Base-by-base conservation (phyloP, 2,797 vertebrate species). In the Hippocampus kuda region DNA sequence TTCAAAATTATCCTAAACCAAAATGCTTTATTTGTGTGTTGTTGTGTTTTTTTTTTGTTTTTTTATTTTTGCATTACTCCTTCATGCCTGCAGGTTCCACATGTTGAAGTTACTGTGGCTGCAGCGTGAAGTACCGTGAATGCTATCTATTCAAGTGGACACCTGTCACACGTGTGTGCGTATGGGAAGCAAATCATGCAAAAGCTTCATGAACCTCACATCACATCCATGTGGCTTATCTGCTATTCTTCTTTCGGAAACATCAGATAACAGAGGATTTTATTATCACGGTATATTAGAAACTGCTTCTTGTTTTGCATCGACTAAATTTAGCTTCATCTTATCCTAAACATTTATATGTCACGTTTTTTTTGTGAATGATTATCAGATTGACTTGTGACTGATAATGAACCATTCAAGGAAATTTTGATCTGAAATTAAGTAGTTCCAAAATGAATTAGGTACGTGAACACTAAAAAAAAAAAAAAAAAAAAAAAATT, bases 231-330 rank as follows among this genome's bases (percentile, higher is more conserved):
- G 38, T 61, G 12, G 16, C 41, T 15, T 46, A 24, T 15, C 62
- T 30, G 26, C 16, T 60, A 20, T 60, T 24, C 22, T 26, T 64
- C 62, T 64, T 63, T 63, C n/a, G 61, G 38, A 44, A 63, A 63
- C 20, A 24, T 42, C 41, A 34, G 59, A 61, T 61, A 34, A 34
- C 27, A 34, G 15, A 16, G 26, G 18, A 24, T 63, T 42, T 63
- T 62, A 41, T 41, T 22, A 20, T 41, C 34, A 20, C 7, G 7
- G 18, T 38, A 16, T 27, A 16, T 59, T 20, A 34, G 2, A 61
- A 61, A 61, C 30, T 22, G 38, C 10, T 63, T n/a, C 61, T n/a
- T n/a, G 18, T n/a, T 63, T 63, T 20, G 34, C 61, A 41, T 63
- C 11, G 1, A 11, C 30, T 22, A 38, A 62, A 62, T 62, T 41